Conservation (phyloP, 2,888 invertebrate genomes). For the Caenorhabditis auriculariae region DNA sequence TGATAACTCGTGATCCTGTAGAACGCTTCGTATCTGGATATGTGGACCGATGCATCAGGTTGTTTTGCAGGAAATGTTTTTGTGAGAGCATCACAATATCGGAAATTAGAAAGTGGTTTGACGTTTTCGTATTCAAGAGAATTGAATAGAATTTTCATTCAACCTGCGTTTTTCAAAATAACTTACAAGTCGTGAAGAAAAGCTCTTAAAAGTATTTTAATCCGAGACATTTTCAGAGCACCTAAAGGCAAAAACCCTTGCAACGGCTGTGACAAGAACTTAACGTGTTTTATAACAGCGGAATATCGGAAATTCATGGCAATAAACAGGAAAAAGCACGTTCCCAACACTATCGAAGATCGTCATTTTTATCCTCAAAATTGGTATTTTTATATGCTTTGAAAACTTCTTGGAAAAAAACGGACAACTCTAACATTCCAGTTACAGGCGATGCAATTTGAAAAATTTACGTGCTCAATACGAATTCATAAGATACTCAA, state of each 20-base stretch:
- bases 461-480: constrained; percentile 29
- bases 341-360: constrained; percentile 49
- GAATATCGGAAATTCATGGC: constrained; percentile 51
- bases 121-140: too few relatives aligned
- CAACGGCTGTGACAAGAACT: constrained; percentile 54
- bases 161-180: background rate
- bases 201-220: too few relatives aligned
- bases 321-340: constrained; percentile 21
- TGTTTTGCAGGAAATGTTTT: background rate
- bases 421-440: background rate
- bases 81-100: background rate
- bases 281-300: constrained; percentile 55
- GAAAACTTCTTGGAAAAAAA: too few relatives aligned
- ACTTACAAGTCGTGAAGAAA: too few relatives aligned
- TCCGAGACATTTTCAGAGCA: constrained; percentile 42
- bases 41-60: constrained; percentile 59
- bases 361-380: constrained; percentile 58
- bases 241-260: constrained; percentile 40
- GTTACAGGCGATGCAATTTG: constrained; percentile 51
- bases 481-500: constrained; percentile 42
- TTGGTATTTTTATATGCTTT: constrained; percentile 51
- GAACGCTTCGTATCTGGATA: constrained; percentile 58
- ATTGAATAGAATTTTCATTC: background rate
- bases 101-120: too few relatives aligned
- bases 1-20: constrained; percentile 54